phyloP scores from a whole-genome alignment of 2,888 invertebrate genomes.

The Cosmia trapezina region DNA sequence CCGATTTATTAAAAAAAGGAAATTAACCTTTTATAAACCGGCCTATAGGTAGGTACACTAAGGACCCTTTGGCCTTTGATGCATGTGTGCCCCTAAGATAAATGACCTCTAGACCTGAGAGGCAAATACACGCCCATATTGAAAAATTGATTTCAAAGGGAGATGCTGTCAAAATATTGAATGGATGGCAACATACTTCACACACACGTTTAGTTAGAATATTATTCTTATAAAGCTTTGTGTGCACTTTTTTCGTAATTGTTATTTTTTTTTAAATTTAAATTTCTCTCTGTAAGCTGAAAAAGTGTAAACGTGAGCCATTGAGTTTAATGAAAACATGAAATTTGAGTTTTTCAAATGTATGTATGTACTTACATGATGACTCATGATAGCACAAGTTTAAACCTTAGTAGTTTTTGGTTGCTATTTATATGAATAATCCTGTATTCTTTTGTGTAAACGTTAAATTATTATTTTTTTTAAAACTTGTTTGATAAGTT shows the following conservation, averaged over 20 bases:
- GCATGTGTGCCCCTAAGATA: constrained; percentile 50
- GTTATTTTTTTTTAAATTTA: not conserved
- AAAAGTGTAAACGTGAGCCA: not conserved
- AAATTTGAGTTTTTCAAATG: no score
- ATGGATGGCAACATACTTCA: constrained; percentile 37
- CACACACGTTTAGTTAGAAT: constrained; percentile 21
- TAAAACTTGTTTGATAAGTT: no score
- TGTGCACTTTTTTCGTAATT: constrained; percentile 12
- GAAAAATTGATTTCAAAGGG: constrained; percentile 62
- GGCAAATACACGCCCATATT: constrained; percentile 59
- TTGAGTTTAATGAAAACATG: not conserved
- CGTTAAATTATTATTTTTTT: no score
- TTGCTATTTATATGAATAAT: no score
- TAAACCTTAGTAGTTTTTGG: no score
- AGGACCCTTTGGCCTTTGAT: not conserved
- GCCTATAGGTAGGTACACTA: not conserved
- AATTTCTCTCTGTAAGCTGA: not conserved
- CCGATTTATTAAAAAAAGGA: not conserved
- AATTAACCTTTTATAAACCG: not conserved
- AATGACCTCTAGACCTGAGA: constrained; percentile 54
- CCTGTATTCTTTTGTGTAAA: no score
- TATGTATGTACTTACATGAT: no score
- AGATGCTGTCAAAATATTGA: constrained; percentile 49
- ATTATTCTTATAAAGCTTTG: constrained; percentile 6
- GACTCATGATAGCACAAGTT: no score